These are phyloP conservation scores for Druon quercuslanigerum DNA, from an alignment of 1,140 invertebrate species.

Conservation along the genomic window DNA sequence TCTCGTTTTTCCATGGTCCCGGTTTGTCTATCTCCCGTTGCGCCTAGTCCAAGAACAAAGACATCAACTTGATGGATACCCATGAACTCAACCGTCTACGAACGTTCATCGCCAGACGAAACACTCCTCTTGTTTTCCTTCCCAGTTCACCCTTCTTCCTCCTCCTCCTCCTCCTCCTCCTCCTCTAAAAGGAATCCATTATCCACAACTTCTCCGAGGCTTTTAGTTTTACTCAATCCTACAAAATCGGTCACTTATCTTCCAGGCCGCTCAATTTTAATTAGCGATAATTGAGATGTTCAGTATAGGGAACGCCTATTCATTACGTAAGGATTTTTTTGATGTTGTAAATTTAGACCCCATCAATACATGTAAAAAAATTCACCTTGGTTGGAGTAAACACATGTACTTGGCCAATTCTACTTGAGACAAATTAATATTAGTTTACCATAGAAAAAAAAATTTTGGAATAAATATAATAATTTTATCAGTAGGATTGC, in stretches of 20 bases:
- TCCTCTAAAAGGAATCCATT: conserved; percentile 55
- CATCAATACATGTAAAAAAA: too few species aligned
- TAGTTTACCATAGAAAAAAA: too few species aligned
- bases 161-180: too few species aligned
- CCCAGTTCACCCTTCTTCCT: conserved; percentile 50
- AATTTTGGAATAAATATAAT: too few species aligned
- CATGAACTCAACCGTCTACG: conserved; percentile 60
- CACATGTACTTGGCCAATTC: too few species aligned
- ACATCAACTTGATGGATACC: conserved; percentile 68
- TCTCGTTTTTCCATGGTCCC: conserved; percentile 51
- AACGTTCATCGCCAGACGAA: conserved; percentile 68
- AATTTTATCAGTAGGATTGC: too few species aligned
- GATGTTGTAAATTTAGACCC: too few species aligned
- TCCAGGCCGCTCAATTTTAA: neutral
- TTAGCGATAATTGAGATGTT: neutral
- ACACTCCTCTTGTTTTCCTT: conserved; percentile 68
- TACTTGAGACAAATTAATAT: too few species aligned
- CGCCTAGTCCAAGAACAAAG: conserved; percentile 64
- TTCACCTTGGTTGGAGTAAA: too few species aligned
- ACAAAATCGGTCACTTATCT: neutral
- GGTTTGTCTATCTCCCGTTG: conserved; percentile 53
- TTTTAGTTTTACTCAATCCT: conserved; percentile 7
- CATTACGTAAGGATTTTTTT: too few species aligned
- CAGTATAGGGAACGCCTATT: too few species aligned
- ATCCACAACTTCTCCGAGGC: conserved; percentile 44